Evolutionary conservation across 2,113 vertebrate genomes (phyloP).

Genomic region (Chionodraco myersi): DNA sequence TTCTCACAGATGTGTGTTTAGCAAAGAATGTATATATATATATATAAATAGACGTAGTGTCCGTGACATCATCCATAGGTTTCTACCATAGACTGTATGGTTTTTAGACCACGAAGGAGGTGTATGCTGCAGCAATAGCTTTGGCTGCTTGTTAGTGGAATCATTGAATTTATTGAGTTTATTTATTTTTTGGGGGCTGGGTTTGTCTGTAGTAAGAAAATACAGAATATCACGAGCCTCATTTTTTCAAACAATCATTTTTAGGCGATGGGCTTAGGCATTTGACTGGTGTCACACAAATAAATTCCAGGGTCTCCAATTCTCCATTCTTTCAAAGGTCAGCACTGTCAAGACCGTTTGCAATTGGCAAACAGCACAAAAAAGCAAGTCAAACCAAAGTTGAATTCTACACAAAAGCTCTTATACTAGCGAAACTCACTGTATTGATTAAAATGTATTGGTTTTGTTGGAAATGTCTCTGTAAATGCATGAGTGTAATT

Average conservation of each 20-base stretch:
- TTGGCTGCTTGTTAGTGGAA: not conserved
- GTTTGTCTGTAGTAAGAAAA: conserved; percentile 2
- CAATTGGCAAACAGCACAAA: conserved; percentile 19
- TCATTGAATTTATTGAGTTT: conserved; percentile 7
- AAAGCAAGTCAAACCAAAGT: conserved; percentile 8
- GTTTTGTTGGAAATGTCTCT: conserved; percentile 1
- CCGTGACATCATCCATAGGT: too few species aligned
- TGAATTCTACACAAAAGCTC: not conserved
- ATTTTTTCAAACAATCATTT: conserved; percentile 1
- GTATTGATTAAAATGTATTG: not conserved
- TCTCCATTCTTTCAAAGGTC: conserved; percentile 33
- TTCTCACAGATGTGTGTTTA: too few species aligned
- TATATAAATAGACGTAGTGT: too few species aligned
- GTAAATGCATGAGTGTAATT: not conserved
- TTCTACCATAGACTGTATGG: not conserved
- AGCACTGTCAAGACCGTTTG: conserved; percentile 19
- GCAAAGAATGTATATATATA: too few species aligned
- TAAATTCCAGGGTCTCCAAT: not conserved
- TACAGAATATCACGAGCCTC: not conserved
- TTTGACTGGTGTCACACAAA: not conserved
- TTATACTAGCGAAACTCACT: not conserved
- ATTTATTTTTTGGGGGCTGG: not conserved
- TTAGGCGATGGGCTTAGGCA: not conserved
- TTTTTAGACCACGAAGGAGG: not conserved
- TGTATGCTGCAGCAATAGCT: not conserved